Evolutionary conservation across 1,140 invertebrate species (phyloP).

Genomic region (Hormaphis cornu): DNA sequence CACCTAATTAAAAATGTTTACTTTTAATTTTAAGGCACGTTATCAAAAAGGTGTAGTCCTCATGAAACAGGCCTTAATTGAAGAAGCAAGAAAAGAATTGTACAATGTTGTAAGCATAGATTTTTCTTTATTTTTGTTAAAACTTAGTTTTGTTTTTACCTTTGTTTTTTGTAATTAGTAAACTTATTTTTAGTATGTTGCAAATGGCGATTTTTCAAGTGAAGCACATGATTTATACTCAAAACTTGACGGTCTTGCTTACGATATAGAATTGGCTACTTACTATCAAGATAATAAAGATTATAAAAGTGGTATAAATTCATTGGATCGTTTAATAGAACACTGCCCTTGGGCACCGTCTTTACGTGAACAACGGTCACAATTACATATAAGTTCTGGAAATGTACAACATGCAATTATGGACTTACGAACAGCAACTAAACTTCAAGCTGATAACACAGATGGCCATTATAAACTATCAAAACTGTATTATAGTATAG

Average conservation of each 20-base stretch:
- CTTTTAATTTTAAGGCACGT: conserved; percentile 52
- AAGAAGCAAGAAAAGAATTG: conserved; percentile 73
- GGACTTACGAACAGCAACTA: conserved; percentile 82
- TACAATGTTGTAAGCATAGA: conserved; percentile 64
- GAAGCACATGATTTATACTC: conserved; percentile 60
- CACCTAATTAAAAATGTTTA: too few relatives aligned
- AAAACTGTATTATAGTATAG: conserved; percentile 75
- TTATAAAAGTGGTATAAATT: conserved; percentile 57
- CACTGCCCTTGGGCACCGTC: conserved; percentile 76
- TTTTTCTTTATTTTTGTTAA: background rate
- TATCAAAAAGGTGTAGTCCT: conserved; percentile 78
- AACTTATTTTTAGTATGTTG: conserved; percentile 50
- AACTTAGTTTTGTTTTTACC: background rate
- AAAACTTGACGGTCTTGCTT: conserved; percentile 51
- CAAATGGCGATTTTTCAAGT: conserved; percentile 58
- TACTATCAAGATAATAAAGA: conserved; percentile 57
- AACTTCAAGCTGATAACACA: conserved; percentile 84
- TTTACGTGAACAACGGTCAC: conserved; percentile 74
- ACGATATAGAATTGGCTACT: conserved; percentile 58
- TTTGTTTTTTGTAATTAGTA: background rate
- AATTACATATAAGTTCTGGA: conserved; percentile 68
- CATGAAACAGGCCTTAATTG: conserved; percentile 78
- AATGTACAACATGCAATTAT: conserved; percentile 80
- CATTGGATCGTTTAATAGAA: conserved; percentile 69
- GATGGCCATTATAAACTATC: conserved; percentile 77